These are phyloP conservation scores for Ageneiosus marmoratus DNA, from an alignment of 2,113 vertebrate genomes.

Conservation along the genomic window DNA sequence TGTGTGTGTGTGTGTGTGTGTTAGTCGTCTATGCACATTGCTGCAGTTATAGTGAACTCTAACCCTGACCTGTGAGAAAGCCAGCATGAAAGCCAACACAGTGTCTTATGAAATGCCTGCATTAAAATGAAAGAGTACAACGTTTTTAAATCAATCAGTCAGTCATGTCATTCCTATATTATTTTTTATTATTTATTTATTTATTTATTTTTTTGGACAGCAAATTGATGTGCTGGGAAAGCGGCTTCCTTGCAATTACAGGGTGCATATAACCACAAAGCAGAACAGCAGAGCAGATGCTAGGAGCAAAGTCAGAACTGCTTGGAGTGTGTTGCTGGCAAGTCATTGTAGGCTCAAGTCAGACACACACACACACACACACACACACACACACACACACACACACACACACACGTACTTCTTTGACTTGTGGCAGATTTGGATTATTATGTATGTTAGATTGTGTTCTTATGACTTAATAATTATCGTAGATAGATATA, in stretches of 20 bases:
- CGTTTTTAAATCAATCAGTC: constrained; percentile 58
- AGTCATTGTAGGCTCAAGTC: background rate
- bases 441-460: background rate
- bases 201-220: constrained; percentile 9
- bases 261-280: constrained; percentile 55
- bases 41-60: constrained; percentile 54
- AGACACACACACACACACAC: background rate
- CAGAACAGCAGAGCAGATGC: constrained; percentile 67
- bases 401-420: background rate
- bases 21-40: constrained; percentile 24
- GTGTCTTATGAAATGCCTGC: constrained; percentile 64
- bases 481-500: background rate
- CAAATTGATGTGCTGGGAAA: constrained; percentile 63
- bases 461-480: background rate
- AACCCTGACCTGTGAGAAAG: constrained; percentile 60
- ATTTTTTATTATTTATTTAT: constrained; percentile 62
- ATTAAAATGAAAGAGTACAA: constrained; percentile 70
- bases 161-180: constrained; percentile 71
- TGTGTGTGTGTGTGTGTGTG: constrained; percentile 8
- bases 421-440: background rate
- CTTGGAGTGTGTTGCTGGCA: constrained; percentile 1
- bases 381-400: background rate
- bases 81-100: constrained; percentile 64
- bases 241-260: constrained; percentile 62
- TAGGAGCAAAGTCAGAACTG: constrained; percentile 21